Percentiles rank a stretch among this genome's conserved stretches.
Evolutionary conservation across 2,797 vertebrate species (phyloP).

Genomic region (Mionectes olivaceus): DNA sequence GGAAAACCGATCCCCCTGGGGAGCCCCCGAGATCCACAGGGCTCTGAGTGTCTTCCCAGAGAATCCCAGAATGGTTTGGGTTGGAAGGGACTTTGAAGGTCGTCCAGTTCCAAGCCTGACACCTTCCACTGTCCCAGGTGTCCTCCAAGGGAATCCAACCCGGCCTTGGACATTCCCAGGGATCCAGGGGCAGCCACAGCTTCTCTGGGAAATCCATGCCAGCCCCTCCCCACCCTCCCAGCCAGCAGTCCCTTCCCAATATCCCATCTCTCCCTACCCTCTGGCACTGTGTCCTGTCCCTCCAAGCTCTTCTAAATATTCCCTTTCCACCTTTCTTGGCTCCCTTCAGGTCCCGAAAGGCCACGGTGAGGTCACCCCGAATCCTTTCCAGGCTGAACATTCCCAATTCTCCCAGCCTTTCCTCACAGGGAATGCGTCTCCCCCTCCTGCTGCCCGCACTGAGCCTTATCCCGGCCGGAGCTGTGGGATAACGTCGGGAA

Average conservation of each 20-base stretch:
- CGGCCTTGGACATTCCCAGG: not conserved
- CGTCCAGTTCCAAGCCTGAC: too few species aligned
- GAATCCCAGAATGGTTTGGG: too few species aligned
- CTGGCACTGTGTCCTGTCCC: not conserved
- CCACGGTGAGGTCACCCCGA: too few species aligned
- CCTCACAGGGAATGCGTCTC: too few species aligned
- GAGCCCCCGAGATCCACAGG: too few species aligned
- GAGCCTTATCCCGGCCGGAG: fast-evolving
- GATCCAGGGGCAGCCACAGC: not conserved
- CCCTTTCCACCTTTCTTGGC: not conserved
- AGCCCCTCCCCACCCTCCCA: not conserved
- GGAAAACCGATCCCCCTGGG: too few species aligned
- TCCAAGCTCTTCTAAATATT: not conserved
- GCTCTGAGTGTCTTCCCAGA: too few species aligned
- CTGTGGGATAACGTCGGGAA: not conserved
- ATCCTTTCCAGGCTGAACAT: not conserved
- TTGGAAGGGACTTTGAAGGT: too few species aligned
- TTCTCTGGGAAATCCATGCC: not conserved
- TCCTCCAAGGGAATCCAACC: too few species aligned
- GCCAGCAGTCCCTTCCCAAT: not conserved
- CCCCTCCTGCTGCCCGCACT: too few species aligned
- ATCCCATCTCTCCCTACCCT: not conserved
- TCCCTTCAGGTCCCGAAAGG: not conserved
- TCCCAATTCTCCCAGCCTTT: not conserved
- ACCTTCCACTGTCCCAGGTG: not conserved